phyloP scores from a whole-genome alignment of 2,888 invertebrate species.

The Diachrysia chrysitis region DNA sequence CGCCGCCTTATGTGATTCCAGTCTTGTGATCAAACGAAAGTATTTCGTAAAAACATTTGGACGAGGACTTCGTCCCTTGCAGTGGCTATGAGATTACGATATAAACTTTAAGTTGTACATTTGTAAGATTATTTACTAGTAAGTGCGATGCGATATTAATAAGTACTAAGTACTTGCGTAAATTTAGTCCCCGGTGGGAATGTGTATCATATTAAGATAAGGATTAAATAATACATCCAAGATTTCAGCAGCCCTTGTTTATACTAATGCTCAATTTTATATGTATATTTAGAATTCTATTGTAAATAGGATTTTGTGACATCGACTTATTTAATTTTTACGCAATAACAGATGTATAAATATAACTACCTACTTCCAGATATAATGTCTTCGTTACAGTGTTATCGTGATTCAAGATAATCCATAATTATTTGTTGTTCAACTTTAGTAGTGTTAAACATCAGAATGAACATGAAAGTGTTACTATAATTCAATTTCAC shows the following conservation, averaged over 20 bases:
- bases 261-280: constrained; percentile 86
- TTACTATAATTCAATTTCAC: constrained; percentile 67
- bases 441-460: constrained; percentile 53
- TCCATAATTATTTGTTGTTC: constrained; percentile 49
- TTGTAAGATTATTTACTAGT: constrained; percentile 77
- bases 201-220: constrained; percentile 76
- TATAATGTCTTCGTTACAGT: constrained; percentile 33
- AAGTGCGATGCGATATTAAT: constrained; percentile 76
- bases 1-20: constrained; percentile 85
- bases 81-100: constrained; percentile 88
- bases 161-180: constrained; percentile 87
- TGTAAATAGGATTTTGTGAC: constrained; percentile 66
- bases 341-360: constrained; percentile 44
- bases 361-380: constrained; percentile 51
- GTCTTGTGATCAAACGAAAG: constrained; percentile 81
- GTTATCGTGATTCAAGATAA: constrained; percentile 41
- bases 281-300: constrained; percentile 82
- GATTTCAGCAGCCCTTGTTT: constrained; percentile 81
- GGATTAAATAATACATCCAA: constrained; percentile 77
- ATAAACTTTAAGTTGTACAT: constrained; percentile 84
- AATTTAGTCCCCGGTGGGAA: constrained; percentile 70
- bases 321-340: constrained; percentile 73
- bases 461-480: constrained; percentile 51
- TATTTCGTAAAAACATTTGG: constrained; percentile 77
- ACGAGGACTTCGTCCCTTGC: constrained; percentile 75